phyloP scores from a whole-genome alignment of 2,888 invertebrate genomes.

The Rugalucina vietnamica region DNA sequence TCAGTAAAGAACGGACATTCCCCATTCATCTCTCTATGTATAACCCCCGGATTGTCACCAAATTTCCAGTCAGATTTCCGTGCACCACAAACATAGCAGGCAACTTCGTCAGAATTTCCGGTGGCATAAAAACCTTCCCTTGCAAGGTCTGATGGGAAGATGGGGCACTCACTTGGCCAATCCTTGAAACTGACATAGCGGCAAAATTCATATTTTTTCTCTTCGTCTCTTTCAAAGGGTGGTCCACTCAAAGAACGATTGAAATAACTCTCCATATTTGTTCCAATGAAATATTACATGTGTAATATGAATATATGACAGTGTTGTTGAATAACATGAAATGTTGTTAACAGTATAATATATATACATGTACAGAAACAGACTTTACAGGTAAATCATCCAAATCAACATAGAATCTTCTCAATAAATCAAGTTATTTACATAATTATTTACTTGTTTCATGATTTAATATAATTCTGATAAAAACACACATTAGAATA shows the following conservation, averaged over 20 bases:
- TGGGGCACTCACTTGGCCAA: slow-evolving; percentile 88
- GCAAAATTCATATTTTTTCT: slow-evolving; percentile 59
- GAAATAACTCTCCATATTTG: slow-evolving; percentile 53
- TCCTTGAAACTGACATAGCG: slow-evolving; percentile 59
- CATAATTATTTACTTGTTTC: too few species aligned
- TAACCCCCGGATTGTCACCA: slow-evolving; percentile 94
- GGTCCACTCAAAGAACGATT: slow-evolving; percentile 32
- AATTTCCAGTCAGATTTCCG: slow-evolving; percentile 96
- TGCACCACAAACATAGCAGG: slow-evolving; percentile 96
- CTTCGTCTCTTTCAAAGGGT: slow-evolving; percentile 47
- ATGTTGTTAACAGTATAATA: too few species aligned
- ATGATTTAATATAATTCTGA: too few species aligned
- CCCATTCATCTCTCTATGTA: slow-evolving; percentile 89
- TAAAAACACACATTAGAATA: too few species aligned
- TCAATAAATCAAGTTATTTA: too few species aligned
- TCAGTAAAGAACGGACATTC: slow-evolving; percentile 90
- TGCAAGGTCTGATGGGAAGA: slow-evolving; percentile 86
- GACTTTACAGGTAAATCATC: too few species aligned
- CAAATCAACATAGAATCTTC: too few species aligned
- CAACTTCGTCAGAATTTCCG: slow-evolving; percentile 92
- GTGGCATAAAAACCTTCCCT: slow-evolving; percentile 95
- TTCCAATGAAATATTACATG: too few species aligned
- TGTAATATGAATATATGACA: too few species aligned
- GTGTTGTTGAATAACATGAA: too few species aligned
- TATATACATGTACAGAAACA: too few species aligned